Percentiles rank a stretch among this genome's conserved stretches.
Evolutionary conservation across 2,888 invertebrate genomes (phyloP).

Genomic region (Nomada flava): DNA sequence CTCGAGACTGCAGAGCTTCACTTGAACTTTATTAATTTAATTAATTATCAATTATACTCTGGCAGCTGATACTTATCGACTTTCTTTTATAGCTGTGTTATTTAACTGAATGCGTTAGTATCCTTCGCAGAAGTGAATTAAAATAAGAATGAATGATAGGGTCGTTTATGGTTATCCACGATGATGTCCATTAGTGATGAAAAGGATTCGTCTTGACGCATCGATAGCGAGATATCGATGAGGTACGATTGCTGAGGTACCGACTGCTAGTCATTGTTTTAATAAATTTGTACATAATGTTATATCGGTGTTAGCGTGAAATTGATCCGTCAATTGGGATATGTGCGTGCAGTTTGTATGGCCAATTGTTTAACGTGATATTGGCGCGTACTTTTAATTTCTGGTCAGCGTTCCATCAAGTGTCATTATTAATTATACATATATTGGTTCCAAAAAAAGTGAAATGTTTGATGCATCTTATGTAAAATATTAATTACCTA

Average conservation of each 20-base stretch:
- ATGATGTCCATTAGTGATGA: constrained; percentile 2
- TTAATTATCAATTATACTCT: background rate
- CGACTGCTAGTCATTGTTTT: constrained; percentile 69
- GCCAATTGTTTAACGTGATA: constrained; percentile 38
- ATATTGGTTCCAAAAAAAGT: background rate
- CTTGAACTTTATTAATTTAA: too few species aligned
- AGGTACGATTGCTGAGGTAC: constrained; percentile 20
- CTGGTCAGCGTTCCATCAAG: too few species aligned
- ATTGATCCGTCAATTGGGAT: constrained; percentile 49
- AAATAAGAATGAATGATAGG: background rate
- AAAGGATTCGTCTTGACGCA: background rate
- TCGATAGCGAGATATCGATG: constrained; percentile 18
- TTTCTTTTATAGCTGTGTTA: background rate
- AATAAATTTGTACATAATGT: constrained; percentile 72
- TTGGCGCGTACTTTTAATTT: constrained; percentile 14
- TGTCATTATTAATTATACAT: background rate
- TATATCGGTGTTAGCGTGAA: constrained; percentile 64
- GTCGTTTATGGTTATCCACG: background rate
- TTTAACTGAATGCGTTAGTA: background rate
- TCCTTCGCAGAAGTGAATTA: background rate
- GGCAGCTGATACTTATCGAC: background rate
- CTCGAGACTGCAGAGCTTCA: too few species aligned
- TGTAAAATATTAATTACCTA: too few species aligned
- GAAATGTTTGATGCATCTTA: too few species aligned
- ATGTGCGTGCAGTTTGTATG: constrained; percentile 38